Base-by-base conservation (phyloP, 92 coral and sea anemone species). In the Palythoa heliodiscus region DNA sequence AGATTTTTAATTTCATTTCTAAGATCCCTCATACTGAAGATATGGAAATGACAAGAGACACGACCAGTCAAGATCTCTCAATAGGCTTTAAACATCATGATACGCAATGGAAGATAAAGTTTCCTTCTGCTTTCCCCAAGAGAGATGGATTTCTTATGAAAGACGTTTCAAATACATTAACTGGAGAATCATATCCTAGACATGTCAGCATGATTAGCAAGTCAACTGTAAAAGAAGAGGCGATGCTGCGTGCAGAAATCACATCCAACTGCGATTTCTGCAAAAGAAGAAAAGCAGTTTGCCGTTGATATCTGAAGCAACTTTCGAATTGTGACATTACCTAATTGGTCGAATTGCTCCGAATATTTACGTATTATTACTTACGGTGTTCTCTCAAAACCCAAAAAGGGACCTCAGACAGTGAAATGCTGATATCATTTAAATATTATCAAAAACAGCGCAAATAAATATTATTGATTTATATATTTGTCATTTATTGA, bases 81-180 rank as follows among this genome's bases (percentile, higher is more conserved):
- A 53, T 87, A 53, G 13, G 16, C 4, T 87, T 87, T 80, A 20
- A 15, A 14, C 80, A 87, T 48, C 69, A 73, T 11, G 54, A 3
- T 13, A 1, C 11, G 13, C 38, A 40, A 4, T 66, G 83, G 76
- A 35, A 13, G 35, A 54, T 87, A 35, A 0, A 15, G 12, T 87
- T 87, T 58, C 89, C 89, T 17, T 38, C 5, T 23, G 35, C 80
- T 58, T 87, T 87, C 29, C 89, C 89, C 12, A 53, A 71, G 19
- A 54, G 2, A 2, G 0, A 0, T 53, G 84, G 60, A 66, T 11
- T 2, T 9, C 24, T 80, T 10, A 5, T 4, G 50, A 70, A 80
- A 66, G 84, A 80, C 66, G 60, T 66, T 11, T 8, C 37, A 12
- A 1, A 1, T 20, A 7, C 40, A 38, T 12, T 80, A 35, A 76